Evolutionary conservation across 2,113 vertebrate species (phyloP), one percentile per base, ranked within the genome.

Genomic region (Cyprinus carpio): DNA sequence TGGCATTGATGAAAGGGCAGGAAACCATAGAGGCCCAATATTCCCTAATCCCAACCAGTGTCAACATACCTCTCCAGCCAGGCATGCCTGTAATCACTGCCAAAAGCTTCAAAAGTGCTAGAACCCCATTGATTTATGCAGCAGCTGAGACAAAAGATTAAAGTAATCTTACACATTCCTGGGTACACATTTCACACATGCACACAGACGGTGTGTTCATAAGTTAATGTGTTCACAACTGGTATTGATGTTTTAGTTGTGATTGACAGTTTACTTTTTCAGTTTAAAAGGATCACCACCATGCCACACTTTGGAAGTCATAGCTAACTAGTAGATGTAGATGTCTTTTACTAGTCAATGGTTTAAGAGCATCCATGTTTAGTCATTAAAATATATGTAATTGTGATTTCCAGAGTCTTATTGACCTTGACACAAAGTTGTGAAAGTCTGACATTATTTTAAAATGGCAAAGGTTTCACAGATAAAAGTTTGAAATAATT

Each of bases 1-100:
- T 87, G 89, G 90, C 90, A 89, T 93, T 93, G 95, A 95, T 96
- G 95, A 96, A 96, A 96, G 95, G 94, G 94, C 95, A 94, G 94
- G 95, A 95, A 95, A 96, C 94, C 91, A 83, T 92, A 93, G 92
- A 95, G 95, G 94, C 95, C 79, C 79, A 40, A 71, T 46, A 64
- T 86, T 86, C 80, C 80, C 78, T 67, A 82, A 82, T 86, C 85
- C 79, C 65, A 80, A 51, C 34, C 67, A 81, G 67, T 83, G 81
- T 88, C 87, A 86, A 71, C 81, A 85, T 65, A 80, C 49, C 84
- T 81, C 65, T 72, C 64, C 34, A 80, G 77, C 80, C 75, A 85
- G 87, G 84, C 84, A 84, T 86, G 84, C 31, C 81, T 85, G 31
- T 85, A 69, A 82, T 84, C 58, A 65, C 82, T 62, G 86, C 67